A percentile compares a stretch with the other conserved stretches of the same genome.
Conservation (phyloP, 2,888 invertebrate genomes). For the Xestoiulus laeticollis region DNA sequence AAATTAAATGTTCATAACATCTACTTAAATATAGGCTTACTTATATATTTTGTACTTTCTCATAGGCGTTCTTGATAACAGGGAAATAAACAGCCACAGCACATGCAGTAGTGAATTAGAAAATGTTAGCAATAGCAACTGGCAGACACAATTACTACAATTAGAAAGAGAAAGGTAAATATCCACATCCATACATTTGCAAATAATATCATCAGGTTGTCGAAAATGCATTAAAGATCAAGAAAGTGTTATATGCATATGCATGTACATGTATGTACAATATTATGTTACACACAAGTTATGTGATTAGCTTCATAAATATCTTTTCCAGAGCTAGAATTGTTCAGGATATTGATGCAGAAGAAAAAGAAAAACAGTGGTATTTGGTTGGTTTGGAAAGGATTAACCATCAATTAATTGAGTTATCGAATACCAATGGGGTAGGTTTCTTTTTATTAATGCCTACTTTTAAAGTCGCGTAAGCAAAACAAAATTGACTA, state of each 20-base stretch:
- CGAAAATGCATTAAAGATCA: too few relatives aligned
- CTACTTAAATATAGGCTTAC: too few relatives aligned
- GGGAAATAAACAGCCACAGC: not conserved
- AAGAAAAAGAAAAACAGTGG: constrained; percentile 54
- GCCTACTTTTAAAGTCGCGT: too few relatives aligned
- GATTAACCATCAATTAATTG: constrained; percentile 51
- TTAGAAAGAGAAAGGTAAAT: constrained; percentile 53
- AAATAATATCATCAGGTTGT: too few relatives aligned
- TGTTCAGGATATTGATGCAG: constrained; percentile 53
- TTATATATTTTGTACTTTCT: not conserved
- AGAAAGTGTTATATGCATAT: too few relatives aligned
- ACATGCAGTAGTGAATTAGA: constrained; percentile 39
- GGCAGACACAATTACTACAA: constrained; percentile 44
- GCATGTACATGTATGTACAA: too few relatives aligned
- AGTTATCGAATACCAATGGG: constrained; percentile 46
- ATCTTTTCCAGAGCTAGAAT: constrained; percentile 51
- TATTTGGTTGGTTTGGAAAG: constrained; percentile 52
- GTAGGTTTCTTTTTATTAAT: constrained; percentile 16
- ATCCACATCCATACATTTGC: not conserved
- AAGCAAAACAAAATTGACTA: not conserved
- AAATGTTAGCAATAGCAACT: not conserved
- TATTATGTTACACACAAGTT: too few relatives aligned
- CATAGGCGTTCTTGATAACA: constrained; percentile 40
- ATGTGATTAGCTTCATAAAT: not conserved
- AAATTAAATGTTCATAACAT: too few relatives aligned